Base-by-base conservation (phyloP, 2,888 invertebrate genomes). In the Cylloceria caligata region DNA sequence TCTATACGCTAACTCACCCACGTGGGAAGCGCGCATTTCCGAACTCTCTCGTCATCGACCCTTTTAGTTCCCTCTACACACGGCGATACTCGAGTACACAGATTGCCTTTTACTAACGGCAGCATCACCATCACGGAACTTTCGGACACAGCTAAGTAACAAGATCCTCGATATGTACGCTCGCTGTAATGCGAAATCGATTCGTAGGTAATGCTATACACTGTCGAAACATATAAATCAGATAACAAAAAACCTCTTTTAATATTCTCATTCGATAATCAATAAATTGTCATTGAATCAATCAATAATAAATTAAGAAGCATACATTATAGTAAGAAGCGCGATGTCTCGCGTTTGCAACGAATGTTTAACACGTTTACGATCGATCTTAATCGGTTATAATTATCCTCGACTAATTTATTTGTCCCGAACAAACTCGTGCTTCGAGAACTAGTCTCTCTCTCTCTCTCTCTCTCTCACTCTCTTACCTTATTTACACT, bases 11-110 rank as follows among this genome's bases (percentile, higher is more conserved):
- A 89, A 89, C 88, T 90, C 88, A 88, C 86, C 87, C 87, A 90
- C 90, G 90, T 90, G 89, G 88, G 89, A 88, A 83, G 88, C 83
- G 88, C 87, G 87, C 90, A 91, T 91, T 90, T 90, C 87, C 90
- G 87, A 91, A 91, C 90, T 90, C 90, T 90, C 90, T 91, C 91
- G 91, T 91, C 91, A 91, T 91, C 91, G 91, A 91, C 90, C 91
- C 90, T 90, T 91, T 91, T 91, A 89, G 90, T 89, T 80, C 86
- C 86, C 87, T 87, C 86, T 64, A 75, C 78, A 84, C 83, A 75
- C 83, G n/a, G 75, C 57, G 82, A 57, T 16, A 21, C 39, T 55
- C 55, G 68, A 16, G 55, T 69, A 55, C 69, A 68, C 68, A 69
- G 49, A 16, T 34, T 71, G 67, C 65, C 74, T 74, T 79, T 79